Conservation (phyloP, 2,113 vertebrate genomes). For the Aptenodytes forsteri region DNA sequence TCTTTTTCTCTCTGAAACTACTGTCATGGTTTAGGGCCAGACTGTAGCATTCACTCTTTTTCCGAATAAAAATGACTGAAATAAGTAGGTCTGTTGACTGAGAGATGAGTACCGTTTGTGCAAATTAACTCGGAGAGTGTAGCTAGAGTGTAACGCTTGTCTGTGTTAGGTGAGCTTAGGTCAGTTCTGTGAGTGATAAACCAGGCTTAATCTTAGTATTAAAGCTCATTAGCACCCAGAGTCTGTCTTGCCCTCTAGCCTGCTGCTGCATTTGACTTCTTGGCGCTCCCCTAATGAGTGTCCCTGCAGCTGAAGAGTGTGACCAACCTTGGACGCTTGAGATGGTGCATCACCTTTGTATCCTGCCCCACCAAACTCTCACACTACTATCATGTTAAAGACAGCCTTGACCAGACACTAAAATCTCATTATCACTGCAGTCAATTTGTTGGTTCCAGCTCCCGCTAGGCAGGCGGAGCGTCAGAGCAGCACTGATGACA, state of each 20-base stretch:
- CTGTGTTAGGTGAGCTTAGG: not conserved
- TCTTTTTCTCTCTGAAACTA: not conserved
- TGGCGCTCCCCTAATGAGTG: not conserved
- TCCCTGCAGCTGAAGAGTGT: not conserved
- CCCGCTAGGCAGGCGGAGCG: not conserved
- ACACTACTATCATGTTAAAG: not conserved
- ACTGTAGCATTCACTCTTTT: not conserved
- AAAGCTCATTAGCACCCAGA: not conserved
- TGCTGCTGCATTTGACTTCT: not conserved
- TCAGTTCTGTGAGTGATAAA: not conserved
- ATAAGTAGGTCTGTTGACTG: not conserved
- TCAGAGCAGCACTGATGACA: not conserved
- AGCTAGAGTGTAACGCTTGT: not conserved
- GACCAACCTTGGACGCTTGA: not conserved
- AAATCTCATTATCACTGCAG: not conserved
- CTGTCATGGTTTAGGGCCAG: not conserved
- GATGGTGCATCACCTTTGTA: not conserved
- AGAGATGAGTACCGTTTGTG: not conserved
- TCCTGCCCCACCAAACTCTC: not conserved
- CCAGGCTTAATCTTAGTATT: not conserved
- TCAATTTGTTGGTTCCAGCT: not conserved
- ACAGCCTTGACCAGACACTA: not conserved
- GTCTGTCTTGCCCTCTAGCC: not conserved
- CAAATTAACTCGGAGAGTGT: not conserved
- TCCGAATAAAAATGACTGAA: not conserved